Base-by-base conservation (phyloP, 1,140 invertebrate species). In the Prorops nasuta region DNA sequence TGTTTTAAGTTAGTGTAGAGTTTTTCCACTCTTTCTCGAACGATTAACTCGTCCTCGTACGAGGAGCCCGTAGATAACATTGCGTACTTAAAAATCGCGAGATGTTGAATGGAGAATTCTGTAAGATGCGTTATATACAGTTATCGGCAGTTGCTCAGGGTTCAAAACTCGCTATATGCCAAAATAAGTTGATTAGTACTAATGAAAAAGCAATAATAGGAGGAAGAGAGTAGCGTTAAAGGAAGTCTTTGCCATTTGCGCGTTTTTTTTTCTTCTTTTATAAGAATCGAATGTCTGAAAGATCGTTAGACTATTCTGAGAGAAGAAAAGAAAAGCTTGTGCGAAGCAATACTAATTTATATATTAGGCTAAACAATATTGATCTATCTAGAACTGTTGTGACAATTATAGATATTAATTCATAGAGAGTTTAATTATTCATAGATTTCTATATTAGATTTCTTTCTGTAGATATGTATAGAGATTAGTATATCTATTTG, bases 381-480 rank as follows among this genome's bases (percentile, higher is more conserved):
- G 59, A 66, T 56, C 50, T 67, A 60, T 66, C 63, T 64, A 67
- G 56, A 66, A 61, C 54, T 67, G 61, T 69, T 66, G 61, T 55
- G 54, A 63, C 54, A 48, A 67, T 62, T 66, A 69, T 67, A 65
- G 59, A 67, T 69, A 74, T 72, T 72, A 62, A 74, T 71, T 71
- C 58, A 69, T 76, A 74, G 69, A 76, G 67, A 76, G 71, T 77
- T 75, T 74, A 76, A 76, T 63, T 68, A 55, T 66, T 69, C 66
- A 74, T 69, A 71, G 62, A 72, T 60, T 61, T 71, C 69, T 77
- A 72, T 74, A 71, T 72, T 72, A 72, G 65, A 66, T 65, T 74
- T 72, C 59, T 65, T 63, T 66, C 62, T 77, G 69, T 77, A 77
- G 72, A 77, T 77, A 75, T 76, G 72, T 74, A 75, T 75, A 75